These are phyloP conservation scores for Acrocephalus arundinaceus DNA, from an alignment of 2,113 vertebrate species.

Conservation along the genomic window DNA sequence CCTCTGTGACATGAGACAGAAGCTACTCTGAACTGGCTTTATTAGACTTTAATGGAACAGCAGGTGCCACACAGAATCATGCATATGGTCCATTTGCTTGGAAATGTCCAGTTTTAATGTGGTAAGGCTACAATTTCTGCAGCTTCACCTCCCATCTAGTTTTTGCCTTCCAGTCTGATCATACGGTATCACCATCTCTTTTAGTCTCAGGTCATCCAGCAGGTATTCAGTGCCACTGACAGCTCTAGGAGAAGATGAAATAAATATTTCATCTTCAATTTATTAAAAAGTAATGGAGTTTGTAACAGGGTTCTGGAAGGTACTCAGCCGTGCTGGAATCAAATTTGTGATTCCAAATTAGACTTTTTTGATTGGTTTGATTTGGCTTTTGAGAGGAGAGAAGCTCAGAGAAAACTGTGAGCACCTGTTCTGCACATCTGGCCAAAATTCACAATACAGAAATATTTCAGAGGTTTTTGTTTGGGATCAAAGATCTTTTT, in stretches of 20 bases:
- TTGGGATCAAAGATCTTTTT: neutral
- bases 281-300: conserved; percentile 1
- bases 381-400: neutral
- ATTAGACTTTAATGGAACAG: conserved; percentile 2
- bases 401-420: neutral
- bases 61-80: neutral
- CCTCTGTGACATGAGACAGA: neutral
- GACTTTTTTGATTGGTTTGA: neutral
- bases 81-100: neutral
- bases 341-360: neutral
- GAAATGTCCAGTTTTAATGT: neutral
- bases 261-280: conserved; percentile 22
- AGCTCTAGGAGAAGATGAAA: conserved; percentile 8
- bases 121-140: neutral
- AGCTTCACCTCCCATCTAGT: neutral
- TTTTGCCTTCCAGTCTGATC: neutral
- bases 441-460: neutral
- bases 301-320: neutral
- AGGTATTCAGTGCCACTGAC: neutral
- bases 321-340: neutral
- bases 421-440: neutral
- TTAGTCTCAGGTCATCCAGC: neutral
- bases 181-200: neutral
- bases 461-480: neutral
- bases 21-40: neutral